Evolutionary conservation across 2,113 vertebrate genomes (phyloP).

Genomic region (Morphnarchus princeps): DNA sequence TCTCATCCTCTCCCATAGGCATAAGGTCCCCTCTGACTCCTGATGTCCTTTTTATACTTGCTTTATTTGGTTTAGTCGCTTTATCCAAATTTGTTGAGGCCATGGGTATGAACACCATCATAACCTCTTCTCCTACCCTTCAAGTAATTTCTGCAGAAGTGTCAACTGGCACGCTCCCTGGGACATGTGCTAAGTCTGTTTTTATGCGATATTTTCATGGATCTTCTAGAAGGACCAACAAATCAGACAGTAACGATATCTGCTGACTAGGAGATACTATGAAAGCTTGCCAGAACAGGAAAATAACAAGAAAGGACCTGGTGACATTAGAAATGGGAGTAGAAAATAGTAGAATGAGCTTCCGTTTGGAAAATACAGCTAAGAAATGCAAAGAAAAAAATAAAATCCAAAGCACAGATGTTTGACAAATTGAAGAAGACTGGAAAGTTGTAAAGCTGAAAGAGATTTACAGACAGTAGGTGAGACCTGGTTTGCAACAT

Average conservation of each 20-base stretch:
- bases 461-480: constrained; percentile 20
- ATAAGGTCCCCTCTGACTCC: neutral
- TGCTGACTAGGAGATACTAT: neutral
- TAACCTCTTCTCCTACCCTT: neutral
- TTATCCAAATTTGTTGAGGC: neutral
- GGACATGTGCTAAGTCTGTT: neutral
- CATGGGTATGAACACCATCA: neutral
- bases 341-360: neutral
- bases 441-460: neutral
- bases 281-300: neutral
- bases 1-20: neutral
- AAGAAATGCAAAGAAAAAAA: neutral
- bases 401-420: neutral
- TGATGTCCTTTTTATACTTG: neutral
- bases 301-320: neutral
- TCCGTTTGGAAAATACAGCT: constrained; percentile 11
- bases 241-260: neutral
- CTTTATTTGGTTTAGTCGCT: neutral
- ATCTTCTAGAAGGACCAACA: neutral
- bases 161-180: neutral
- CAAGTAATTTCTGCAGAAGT: neutral
- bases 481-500: neutral
- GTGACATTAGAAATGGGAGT: neutral
- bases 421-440: neutral
- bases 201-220: neutral